Base-by-base conservation (phyloP, 2,888 invertebrate species). In the Apantesis nais region DNA sequence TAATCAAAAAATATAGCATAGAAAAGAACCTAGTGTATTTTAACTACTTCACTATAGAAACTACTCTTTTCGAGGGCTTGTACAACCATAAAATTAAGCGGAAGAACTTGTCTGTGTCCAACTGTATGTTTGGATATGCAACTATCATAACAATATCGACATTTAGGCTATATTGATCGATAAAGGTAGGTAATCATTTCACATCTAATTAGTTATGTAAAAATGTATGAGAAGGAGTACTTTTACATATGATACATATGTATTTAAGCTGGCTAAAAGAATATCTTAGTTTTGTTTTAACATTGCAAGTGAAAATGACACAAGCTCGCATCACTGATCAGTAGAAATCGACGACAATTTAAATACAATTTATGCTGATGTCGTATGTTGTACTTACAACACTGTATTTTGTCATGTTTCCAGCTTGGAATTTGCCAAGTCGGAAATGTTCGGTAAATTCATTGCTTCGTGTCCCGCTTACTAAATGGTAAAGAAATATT, bases 261-360 rank as follows among this genome's bases (percentile, higher is more conserved):
- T 67, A 75, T 66, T 67, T 75, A 78, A 71, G 75, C 62, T 78
- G 68, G 62, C 75, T 76, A 71, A 74, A 80, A 74, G 74, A 74
- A 68, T 74, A 69, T 76, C 78, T 79, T 72, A 75, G 75, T 76
- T 82, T 73, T 65, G 72, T 80, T 87, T 85, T 86, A 84, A 83
- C 84, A 88, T 85, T 85, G 88, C 85, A 87, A 91, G 93, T 92
- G 91, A 91, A 93, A 93, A 89, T 90, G 83, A 78, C 78, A 80
- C 85, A 80, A 74, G 80, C 81, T 80, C 84, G 93, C 90, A 92
- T 93, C 86, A 82, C 81, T 89, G 91, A 93, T 90, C 83, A 93
- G 93, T 93, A 94, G 94, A 94, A 94, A 94, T 90, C 93, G 86
- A 62, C 83, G 83, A 86, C 83, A 86, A 87, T 92, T 90, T 89